Conservation (phyloP, 2,797 vertebrate species). For the Cossypha polioptera region DNA sequence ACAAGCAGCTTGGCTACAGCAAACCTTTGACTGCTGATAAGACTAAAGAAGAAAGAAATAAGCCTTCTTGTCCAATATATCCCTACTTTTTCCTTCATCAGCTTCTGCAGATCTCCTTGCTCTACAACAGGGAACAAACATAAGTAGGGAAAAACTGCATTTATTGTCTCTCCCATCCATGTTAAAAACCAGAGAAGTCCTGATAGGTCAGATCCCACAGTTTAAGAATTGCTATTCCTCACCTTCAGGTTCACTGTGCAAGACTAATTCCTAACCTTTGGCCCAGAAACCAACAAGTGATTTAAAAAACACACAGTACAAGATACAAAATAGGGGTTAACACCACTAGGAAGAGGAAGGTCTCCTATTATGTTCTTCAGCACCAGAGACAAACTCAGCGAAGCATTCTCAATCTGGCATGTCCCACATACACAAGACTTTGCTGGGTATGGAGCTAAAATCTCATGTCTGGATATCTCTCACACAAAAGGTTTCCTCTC, state of each 20-base stretch:
- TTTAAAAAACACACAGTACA: background rate
- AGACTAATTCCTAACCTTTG: background rate
- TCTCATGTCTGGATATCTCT: background rate
- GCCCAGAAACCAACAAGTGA: background rate
- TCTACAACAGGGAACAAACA: background rate
- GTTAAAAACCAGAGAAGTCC: background rate
- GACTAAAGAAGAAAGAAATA: background rate
- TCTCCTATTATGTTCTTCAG: background rate
- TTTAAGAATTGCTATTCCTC: background rate
- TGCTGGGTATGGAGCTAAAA: rapidly evolving
- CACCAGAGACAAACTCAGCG: background rate
- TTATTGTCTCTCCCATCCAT: background rate
- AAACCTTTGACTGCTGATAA: background rate
- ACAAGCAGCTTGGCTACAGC: background rate
- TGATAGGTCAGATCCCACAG: background rate
- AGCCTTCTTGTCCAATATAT: background rate
- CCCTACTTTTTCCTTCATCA: background rate
- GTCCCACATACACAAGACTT: background rate
- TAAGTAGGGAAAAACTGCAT: background rate
- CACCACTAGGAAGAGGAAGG: background rate
- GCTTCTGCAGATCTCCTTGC: background rate
- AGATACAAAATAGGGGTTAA: background rate
- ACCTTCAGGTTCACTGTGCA: rapidly evolving
- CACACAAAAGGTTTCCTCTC: background rate
- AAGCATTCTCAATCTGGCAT: background rate